Conservation (phyloP, 1,140 invertebrate species). For the Chlorops oryzae region DNA sequence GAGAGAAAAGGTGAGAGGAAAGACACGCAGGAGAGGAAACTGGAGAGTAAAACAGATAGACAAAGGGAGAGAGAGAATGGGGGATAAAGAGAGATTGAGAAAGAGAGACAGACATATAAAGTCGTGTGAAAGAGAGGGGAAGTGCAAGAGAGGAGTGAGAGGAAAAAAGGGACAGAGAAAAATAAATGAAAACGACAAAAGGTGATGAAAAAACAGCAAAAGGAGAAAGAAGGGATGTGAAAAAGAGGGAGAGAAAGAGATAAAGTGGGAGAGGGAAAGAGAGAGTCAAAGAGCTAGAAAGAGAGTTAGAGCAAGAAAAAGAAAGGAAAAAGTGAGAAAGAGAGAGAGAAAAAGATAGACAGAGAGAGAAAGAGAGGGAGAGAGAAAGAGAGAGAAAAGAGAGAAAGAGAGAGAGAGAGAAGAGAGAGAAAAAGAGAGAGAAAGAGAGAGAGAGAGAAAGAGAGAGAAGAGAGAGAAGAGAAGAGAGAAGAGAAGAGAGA, state of each 20-base stretch:
- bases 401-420: background rate
- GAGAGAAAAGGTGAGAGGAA: background rate
- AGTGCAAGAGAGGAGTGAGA: too few species aligned
- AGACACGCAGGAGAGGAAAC: background rate
- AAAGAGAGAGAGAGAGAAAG: background rate
- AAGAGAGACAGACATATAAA: background rate
- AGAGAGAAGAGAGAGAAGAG: background rate
- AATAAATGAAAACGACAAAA: background rate
- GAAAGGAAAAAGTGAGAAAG: slow-evolving; percentile 3
- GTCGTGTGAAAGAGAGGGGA: too few species aligned
- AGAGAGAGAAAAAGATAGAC: background rate
- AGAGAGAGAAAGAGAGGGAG: background rate
- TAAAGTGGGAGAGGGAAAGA: background rate
- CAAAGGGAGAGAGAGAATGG: background rate
- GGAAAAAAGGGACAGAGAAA: background rate
- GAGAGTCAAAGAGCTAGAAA: background rate
- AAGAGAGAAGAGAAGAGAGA: background rate
- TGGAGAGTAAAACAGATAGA: too few species aligned
- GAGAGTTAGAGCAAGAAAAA: background rate
- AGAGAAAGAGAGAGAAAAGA: background rate
- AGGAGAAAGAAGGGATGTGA: background rate
- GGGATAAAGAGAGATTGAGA: background rate
- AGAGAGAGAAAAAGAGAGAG: background rate
- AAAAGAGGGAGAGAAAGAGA: background rate
- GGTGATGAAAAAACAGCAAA: background rate